A percentile compares a stretch with the other conserved stretches of the same genome.
Conservation (phyloP, 2,797 vertebrate genomes). For the Cyclopterus lumpus region DNA sequence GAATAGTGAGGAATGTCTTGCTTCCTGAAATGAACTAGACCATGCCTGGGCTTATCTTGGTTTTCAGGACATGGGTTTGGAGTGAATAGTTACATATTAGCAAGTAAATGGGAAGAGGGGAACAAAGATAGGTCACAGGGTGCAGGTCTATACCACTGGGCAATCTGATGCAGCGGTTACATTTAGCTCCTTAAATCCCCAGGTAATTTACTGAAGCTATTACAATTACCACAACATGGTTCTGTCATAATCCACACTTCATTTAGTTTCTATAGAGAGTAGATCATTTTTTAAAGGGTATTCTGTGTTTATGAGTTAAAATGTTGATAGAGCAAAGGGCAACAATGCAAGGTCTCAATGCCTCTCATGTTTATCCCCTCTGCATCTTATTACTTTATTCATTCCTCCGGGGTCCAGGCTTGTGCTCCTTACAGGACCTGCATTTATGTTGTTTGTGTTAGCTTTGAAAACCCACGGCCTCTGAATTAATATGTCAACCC, state of each 20-base stretch:
- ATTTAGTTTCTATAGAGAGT: constrained; percentile 31
- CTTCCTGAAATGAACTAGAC: constrained; percentile 65
- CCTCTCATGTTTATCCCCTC: constrained; percentile 14
- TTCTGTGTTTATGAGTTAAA: constrained; percentile 41
- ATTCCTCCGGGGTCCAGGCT: constrained; percentile 16
- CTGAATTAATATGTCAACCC: not conserved
- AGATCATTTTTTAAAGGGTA: constrained; percentile 53
- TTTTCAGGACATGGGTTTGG: constrained; percentile 56
- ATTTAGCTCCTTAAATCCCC: constrained; percentile 43
- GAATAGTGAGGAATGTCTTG: constrained; percentile 56
- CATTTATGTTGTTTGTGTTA: constrained; percentile 6
- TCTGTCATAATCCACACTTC: constrained; percentile 39
- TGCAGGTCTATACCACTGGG: constrained; percentile 43
- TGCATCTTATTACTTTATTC: constrained; percentile 19
- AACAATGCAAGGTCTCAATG: constrained; percentile 13
- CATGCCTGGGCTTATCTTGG: constrained; percentile 69
- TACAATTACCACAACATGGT: constrained; percentile 45
- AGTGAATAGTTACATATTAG: constrained; percentile 75
- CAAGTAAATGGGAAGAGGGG: constrained; percentile 45
- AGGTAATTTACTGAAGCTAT: constrained; percentile 43
- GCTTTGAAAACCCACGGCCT: constrained; percentile 4
- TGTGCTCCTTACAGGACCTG: constrained; percentile 11
- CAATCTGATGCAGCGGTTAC: constrained; percentile 42
- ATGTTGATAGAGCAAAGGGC: constrained; percentile 42
- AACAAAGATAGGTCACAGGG: constrained; percentile 43